Evolutionary conservation across 2,888 invertebrate species (phyloP).

Genomic region (Caenorhabditis drosophilae): DNA sequence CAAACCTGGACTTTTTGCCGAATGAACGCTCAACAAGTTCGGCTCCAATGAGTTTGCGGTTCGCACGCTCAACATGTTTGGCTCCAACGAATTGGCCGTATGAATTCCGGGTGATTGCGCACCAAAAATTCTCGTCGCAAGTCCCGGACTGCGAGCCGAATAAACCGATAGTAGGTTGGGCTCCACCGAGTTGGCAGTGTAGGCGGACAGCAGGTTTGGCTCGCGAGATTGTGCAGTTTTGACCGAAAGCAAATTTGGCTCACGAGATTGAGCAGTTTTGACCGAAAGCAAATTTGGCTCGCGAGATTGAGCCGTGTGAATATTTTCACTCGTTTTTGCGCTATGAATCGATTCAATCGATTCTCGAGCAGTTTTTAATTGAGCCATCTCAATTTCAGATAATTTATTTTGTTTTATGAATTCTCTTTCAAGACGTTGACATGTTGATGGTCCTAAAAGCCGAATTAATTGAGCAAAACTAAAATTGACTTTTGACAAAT

Average conservation of each 20-base stretch:
- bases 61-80: constrained; percentile 16
- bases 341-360: too few species aligned
- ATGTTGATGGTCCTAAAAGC: constrained; percentile 22
- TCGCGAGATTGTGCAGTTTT: constrained; percentile 26
- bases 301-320: constrained; percentile 27
- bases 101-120: constrained; percentile 7
- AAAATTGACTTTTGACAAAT: constrained; percentile 26
- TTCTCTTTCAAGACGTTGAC: constrained; percentile 31
- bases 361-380: constrained; percentile 29
- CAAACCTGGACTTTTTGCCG: constrained; percentile 9
- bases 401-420: constrained; percentile 20
- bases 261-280: constrained; percentile 23
- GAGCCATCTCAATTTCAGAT: constrained; percentile 16
- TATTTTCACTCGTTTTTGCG: too few species aligned
- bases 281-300: constrained; percentile 33
- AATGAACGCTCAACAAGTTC: constrained; percentile 15
- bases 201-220: constrained; percentile 18
- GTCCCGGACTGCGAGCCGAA: constrained; percentile 10
- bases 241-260: constrained; percentile 30
- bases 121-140: constrained; percentile 1
- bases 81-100: constrained; percentile 21
- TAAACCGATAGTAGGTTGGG: constrained; percentile 18
- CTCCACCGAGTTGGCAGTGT: constrained; percentile 24
- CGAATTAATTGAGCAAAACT: constrained; percentile 23
- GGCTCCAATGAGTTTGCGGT: constrained; percentile 33